Evolutionary conservation across 2,797 vertebrate genomes (phyloP).

Genomic region (Lophius americanus): DNA sequence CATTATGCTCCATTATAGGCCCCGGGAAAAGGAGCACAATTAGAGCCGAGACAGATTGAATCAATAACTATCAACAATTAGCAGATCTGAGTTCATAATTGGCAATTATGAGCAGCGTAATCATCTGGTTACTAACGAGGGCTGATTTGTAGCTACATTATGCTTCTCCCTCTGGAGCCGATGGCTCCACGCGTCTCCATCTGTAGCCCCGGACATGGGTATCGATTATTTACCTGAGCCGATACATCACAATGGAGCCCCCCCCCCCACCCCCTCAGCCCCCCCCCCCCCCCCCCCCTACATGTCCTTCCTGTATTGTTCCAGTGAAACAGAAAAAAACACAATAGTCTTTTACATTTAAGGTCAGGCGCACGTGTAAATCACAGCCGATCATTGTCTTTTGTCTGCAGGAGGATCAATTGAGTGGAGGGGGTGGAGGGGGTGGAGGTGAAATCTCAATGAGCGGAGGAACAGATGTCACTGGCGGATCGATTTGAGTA

Average conservation of each 20-base stretch:
- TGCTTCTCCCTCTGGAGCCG: constrained; percentile 29
- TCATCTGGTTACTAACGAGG: constrained; percentile 63
- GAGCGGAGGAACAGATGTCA: constrained; percentile 51
- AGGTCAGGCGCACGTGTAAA: constrained; percentile 92
- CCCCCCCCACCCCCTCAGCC: not conserved
- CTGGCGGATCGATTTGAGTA: constrained; percentile 68
- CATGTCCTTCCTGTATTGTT: constrained; percentile 74
- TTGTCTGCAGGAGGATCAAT: constrained; percentile 88
- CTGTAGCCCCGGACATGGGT: constrained; percentile 18
- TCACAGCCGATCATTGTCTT: constrained; percentile 90
- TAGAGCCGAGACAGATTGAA: constrained; percentile 65
- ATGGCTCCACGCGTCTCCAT: constrained; percentile 31
- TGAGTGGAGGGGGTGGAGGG: constrained; percentile 69
- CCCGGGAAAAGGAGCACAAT: constrained; percentile 59
- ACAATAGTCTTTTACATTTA: constrained; percentile 89
- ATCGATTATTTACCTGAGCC: constrained; percentile 51
- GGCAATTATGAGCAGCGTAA: constrained; percentile 67
- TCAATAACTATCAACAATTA: constrained; percentile 74
- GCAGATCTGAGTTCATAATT: constrained; percentile 68
- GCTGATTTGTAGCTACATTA: constrained; percentile 34
- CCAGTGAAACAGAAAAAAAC: constrained; percentile 85
- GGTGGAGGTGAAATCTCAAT: constrained; percentile 58
- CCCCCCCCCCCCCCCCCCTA: not conserved
- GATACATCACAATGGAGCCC: constrained; percentile 39
- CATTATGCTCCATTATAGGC: constrained; percentile 67